These are phyloP conservation scores for Torymus auratus DNA, from an alignment of 2,888 invertebrate species.

Conservation along the genomic window DNA sequence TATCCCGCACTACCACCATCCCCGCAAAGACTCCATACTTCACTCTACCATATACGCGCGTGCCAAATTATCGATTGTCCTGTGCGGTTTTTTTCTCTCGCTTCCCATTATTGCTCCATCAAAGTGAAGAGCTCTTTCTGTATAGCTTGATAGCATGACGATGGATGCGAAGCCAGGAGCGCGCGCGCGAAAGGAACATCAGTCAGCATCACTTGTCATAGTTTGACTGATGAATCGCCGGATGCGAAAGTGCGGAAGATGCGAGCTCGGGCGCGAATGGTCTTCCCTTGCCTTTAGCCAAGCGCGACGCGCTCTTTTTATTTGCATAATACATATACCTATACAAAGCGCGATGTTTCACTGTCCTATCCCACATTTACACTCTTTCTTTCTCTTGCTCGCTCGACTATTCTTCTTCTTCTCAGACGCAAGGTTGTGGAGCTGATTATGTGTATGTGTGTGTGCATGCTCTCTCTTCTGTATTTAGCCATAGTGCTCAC, in stretches of 20 bases:
- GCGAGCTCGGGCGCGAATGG: constrained; percentile 21
- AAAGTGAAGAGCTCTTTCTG: constrained; percentile 15
- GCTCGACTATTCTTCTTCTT: not conserved
- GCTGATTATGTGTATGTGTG: too few species aligned
- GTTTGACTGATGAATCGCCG: constrained; percentile 53
- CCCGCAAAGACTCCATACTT: too few species aligned
- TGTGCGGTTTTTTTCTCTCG: constrained; percentile 4
- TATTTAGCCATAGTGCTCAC: too few species aligned
- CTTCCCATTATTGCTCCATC: constrained; percentile 49
- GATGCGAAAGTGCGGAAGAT: constrained; percentile 37
- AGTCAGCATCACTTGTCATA: constrained; percentile 58
- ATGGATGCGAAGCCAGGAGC: constrained; percentile 40
- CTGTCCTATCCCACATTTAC: not conserved
- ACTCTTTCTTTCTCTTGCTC: not conserved
- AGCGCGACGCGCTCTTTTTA: too few species aligned
- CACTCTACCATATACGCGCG: not conserved
- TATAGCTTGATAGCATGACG: not conserved
- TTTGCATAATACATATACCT: constrained; percentile 1
- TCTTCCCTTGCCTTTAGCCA: not conserved
- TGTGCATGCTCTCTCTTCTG: too few species aligned
- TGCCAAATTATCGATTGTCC: constrained; percentile 34
- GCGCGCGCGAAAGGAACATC: constrained; percentile 49
- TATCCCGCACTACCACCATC: too few species aligned
- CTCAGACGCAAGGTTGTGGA: not conserved
- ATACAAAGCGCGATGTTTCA: constrained; percentile 13